Base-by-base conservation (phyloP, 1,140 invertebrate genomes). In the Nasonia longicornis region DNA sequence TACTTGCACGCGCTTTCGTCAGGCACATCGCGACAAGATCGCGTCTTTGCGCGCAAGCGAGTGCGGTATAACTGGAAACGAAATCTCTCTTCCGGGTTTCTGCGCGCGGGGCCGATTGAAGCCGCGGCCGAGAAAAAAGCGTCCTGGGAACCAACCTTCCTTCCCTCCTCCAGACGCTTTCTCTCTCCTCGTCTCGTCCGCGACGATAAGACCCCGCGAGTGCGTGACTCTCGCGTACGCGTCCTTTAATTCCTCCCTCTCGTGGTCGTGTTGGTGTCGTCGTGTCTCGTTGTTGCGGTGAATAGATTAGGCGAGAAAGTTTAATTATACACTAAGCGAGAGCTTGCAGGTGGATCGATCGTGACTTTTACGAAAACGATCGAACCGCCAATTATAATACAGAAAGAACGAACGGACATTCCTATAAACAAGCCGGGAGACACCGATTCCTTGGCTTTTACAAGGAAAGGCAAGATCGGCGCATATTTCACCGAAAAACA, bases 1-100 rank as follows among this genome's bases (percentile, higher is more conserved):
- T 66, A 66, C 63, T 66, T 26, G 64, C 64, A 67, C 64, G 64
- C 64, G 22, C 29, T 31, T 26, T 26, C 64, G 0, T n/a, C 20
- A 16, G 10, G 14, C 63, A 26, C 0, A 26, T 22, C 20, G 63
- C 20, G 64, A 77, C 14, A 35, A 73, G 83, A 81, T 79, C 74
- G 71, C 42, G 6, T n/a, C 16, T 20, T 6, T 20, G 2, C 3
- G 52, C 16, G 7, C 16, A 58, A 20, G 16, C 38, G 58, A 35
- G 52, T 74, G 52, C 63, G 31, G 77, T 73, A 83, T 73, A 83
- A 69, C 64, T 86, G 86, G 84, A 84, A 84, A 84, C 84, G 83
- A 86, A 84, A 85, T 87, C 86, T 72, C 70, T 72, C 70, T 72
- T 72, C 70, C 70, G 85, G 84, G 86, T 87, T 83, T 85, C 84